Base-by-base conservation (phyloP, 2,888 invertebrate genomes). In the Cacoxenus indagator region DNA sequence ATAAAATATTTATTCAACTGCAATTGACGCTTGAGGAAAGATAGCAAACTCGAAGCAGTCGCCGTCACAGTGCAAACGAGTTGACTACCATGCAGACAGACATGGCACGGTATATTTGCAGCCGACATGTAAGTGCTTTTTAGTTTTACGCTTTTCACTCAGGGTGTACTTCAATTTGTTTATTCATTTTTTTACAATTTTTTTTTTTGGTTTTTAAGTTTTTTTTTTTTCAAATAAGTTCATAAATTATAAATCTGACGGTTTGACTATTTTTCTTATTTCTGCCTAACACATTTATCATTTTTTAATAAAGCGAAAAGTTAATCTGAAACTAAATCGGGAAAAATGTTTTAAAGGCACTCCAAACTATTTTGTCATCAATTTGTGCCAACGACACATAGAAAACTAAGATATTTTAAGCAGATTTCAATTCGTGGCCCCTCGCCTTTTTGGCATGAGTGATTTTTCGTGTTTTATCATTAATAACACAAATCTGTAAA, bases 1-100 rank as follows among this genome's bases (percentile, higher is more conserved):
- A 17, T 48, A 48, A 48, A 48, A 48, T 48, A 48, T 48, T 48
- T 48, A 48, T 48, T 48, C 48, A 48, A 48, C 48, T 48, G 48
- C 48, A 48, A 48, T 48, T 48, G 48, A 48, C 48, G 48, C 48
- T 19, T 17, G 48, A 14, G 48, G 48, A 14, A 48, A 17, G 19
- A 14, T 17, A 17, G 19, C 48, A n/a, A 6, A 1, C 37, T 37
- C 14, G 37, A 37, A 11, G 37, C 37, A 11, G 8, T 37, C 37
- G 37, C 37, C 29, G 14, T 57, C 54, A 54, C 4, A 54, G 26
- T 24, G 24, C 26, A 29, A n/a, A 57, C 57, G 5, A 8, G 24
- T 24, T 24, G 11, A 54, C 8, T 2, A 11, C 9, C 54, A 57
- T 27, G 29, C 57, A 57, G 14, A 57, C 29, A 29, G 1, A 55